Evolutionary conservation across 2,888 invertebrate species (phyloP).

Genomic region (Lepidocyrtoides sp.): DNA sequence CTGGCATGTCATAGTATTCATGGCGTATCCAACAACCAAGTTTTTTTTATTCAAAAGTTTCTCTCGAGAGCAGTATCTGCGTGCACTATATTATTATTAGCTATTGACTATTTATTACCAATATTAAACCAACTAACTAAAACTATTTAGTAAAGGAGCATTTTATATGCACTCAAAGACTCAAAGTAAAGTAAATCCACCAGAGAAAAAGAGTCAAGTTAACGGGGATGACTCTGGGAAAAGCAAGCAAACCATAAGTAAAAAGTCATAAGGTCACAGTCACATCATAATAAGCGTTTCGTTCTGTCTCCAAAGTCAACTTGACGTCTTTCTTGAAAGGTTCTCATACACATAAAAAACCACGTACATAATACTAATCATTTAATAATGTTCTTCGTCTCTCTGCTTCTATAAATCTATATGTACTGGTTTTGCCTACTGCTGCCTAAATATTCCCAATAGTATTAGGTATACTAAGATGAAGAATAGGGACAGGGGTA

Average conservation of each 20-base stretch:
- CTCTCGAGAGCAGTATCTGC: not conserved
- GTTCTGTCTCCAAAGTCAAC: conserved; percentile 70
- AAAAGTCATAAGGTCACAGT: conserved; percentile 76
- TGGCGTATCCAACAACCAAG: conserved; percentile 4
- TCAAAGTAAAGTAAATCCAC: not conserved
- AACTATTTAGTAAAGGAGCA: not conserved
- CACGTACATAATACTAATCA: not conserved
- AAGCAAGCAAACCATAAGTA: conserved; percentile 61
- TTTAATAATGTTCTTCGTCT: not conserved
- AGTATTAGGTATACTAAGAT: not conserved
- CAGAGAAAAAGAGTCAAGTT: conserved; percentile 8
- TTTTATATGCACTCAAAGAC: not conserved
- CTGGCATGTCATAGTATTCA: not conserved
- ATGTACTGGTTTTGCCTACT: not conserved
- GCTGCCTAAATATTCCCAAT: not conserved
- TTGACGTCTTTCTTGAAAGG: conserved; percentile 44
- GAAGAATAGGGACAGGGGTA: not conserved
- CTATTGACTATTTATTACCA: not conserved
- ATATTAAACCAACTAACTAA: not conserved
- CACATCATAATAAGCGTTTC: conserved; percentile 66
- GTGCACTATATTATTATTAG: not conserved
- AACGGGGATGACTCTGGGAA: conserved; percentile 73
- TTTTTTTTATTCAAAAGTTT: conserved; percentile 12
- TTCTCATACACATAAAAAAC: conserved; percentile 8
- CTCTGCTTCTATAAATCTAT: conserved; percentile 1